Evolutionary conservation across 1,140 invertebrate genomes (phyloP).

Genomic region (Camponotus pennsylvanicus): DNA sequence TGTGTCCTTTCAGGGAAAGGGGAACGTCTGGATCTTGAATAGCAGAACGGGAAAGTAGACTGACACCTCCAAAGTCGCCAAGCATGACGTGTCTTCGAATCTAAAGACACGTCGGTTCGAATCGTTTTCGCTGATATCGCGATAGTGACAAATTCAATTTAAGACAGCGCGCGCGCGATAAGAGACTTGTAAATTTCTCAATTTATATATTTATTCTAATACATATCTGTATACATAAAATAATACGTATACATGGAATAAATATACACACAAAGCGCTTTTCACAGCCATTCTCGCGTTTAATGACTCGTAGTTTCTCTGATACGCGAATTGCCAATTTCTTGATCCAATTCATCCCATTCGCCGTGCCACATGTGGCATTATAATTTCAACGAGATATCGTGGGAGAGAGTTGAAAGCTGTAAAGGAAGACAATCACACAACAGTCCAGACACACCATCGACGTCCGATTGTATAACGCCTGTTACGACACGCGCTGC

Average conservation of each 20-base stretch:
- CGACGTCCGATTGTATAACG: constrained; percentile 45
- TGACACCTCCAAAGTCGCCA: constrained; percentile 64
- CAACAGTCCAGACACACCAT: not conserved
- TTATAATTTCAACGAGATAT: constrained; percentile 50
- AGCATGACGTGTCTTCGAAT: constrained; percentile 72
- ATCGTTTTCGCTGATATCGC: not conserved
- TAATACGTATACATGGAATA: too few relatives aligned
- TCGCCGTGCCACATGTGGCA: constrained; percentile 10
- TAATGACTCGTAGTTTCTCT: not conserved
- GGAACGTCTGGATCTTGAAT: constrained; percentile 35
- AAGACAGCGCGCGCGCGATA: too few relatives aligned
- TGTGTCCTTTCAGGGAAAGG: constrained; percentile 48
- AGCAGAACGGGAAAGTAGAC: constrained; percentile 39
- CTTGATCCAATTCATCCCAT: constrained; percentile 33
- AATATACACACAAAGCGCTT: not conserved
- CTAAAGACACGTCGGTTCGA: constrained; percentile 33
- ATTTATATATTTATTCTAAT: not conserved
- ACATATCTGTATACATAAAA: too few relatives aligned
- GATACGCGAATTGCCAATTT: constrained; percentile 16
- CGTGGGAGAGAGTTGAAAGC: constrained; percentile 48
- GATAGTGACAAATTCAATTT: constrained; percentile 19
- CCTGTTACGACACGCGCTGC: constrained; percentile 57
- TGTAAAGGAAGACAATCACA: constrained; percentile 24
- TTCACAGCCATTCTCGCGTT: not conserved
- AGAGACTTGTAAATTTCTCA: not conserved